These are phyloP conservation scores for Mantis religiosa DNA, from an alignment of 2,888 invertebrate species.

Conservation along the genomic window DNA sequence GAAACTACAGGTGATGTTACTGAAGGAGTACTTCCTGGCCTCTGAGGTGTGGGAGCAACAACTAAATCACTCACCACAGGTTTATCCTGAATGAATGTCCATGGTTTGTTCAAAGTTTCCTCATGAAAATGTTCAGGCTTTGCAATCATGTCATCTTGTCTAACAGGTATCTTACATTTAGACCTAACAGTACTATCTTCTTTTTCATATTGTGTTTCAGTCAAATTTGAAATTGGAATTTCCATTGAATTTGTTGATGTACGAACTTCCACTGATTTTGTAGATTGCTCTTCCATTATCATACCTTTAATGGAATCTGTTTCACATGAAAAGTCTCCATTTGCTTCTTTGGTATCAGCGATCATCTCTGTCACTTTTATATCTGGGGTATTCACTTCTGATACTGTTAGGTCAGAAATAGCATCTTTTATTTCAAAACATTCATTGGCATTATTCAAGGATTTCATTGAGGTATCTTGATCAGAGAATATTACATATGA, in stretches of 20 bases:
- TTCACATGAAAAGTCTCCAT: neutral
- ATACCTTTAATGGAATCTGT: neutral
- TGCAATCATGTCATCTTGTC: neutral
- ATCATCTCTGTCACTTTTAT: neutral
- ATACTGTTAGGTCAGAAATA: neutral
- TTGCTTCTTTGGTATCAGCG: neutral
- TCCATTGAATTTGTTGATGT: neutral
- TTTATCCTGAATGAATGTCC: constrained; percentile 33
- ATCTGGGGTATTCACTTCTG: neutral
- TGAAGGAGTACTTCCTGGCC: constrained; percentile 18
- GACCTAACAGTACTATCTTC: neutral
- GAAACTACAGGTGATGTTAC: neutral
- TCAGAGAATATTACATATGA: neutral
- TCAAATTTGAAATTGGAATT: neutral
- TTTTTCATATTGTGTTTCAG: neutral
- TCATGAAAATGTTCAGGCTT: neutral
- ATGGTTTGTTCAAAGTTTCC: constrained; percentile 21
- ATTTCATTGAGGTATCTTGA: neutral
- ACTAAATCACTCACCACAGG: constrained; percentile 30
- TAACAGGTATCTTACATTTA: neutral
- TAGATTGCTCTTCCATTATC: neutral
- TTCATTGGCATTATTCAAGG: neutral
- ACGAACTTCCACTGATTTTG: neutral
- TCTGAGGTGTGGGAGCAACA: constrained; percentile 33
- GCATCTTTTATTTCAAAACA: neutral